Percentiles rank a stretch among this genome's conserved stretches.
Evolutionary conservation across 2,113 vertebrate species (phyloP).

Genomic region (Indicator maculatus): DNA sequence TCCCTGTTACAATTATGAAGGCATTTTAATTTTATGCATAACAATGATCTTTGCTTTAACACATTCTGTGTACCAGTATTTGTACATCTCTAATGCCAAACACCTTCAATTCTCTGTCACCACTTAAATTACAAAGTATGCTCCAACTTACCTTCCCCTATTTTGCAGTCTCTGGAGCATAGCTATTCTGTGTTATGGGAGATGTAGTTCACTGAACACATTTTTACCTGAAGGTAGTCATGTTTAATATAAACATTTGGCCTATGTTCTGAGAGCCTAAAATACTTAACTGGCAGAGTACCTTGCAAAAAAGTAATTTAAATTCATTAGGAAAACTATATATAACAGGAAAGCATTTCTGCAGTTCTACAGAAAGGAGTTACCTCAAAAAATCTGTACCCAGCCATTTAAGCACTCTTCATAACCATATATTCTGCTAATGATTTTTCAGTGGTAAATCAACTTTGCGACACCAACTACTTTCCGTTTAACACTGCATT

Average conservation of each 20-base stretch:
- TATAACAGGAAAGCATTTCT: constrained; percentile 51
- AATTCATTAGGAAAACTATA: constrained; percentile 67
- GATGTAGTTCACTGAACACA: constrained; percentile 61
- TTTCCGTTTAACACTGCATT: constrained; percentile 17
- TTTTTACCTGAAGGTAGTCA: constrained; percentile 71
- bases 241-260: constrained; percentile 69
- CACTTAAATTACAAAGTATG: constrained; percentile 54
- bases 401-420: constrained; percentile 44
- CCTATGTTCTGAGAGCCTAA: constrained; percentile 27
- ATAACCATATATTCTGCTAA: neutral
- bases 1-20: neutral
- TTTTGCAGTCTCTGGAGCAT: constrained; percentile 50
- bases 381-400: constrained; percentile 55
- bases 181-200: constrained; percentile 61
- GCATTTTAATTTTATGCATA: constrained; percentile 37
- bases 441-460: constrained; percentile 56
- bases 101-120: constrained; percentile 40
- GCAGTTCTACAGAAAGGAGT: constrained; percentile 33
- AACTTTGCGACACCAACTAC: constrained; percentile 6
- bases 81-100: constrained; percentile 45
- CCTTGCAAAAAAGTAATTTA: constrained; percentile 44
- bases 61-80: neutral
- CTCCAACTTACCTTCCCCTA: constrained; percentile 39
- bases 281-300: constrained; percentile 56
- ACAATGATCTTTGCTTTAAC: constrained; percentile 14